A percentile compares a stretch with the other conserved stretches of the same genome.
Conservation (phyloP, 2,113 vertebrate species). For the Hemiprocne comata region DNA sequence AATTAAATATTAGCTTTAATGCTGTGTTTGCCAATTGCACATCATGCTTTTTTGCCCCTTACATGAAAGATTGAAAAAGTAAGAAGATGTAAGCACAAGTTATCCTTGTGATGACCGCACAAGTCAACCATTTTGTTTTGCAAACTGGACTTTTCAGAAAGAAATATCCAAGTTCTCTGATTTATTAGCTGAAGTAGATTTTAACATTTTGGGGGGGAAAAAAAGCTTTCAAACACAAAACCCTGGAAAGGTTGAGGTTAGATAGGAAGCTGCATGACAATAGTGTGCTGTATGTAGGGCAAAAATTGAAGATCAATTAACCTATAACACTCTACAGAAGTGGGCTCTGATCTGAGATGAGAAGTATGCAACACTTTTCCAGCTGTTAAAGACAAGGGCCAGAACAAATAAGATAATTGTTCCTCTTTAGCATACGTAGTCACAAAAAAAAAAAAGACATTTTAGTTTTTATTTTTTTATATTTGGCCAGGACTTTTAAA, state of each 20-base stretch:
- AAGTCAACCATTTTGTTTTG: slow-evolving; percentile 14
- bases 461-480: slow-evolving; percentile 71
- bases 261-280: not conserved
- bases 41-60: not conserved
- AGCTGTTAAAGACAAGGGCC: slow-evolving; percentile 47
- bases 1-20: not conserved
- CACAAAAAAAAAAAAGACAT: slow-evolving; percentile 3
- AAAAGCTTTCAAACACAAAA: slow-evolving; percentile 58
- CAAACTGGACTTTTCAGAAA: slow-evolving; percentile 50
- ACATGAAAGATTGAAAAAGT: not conserved
- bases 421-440: slow-evolving; percentile 44
- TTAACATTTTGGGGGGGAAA: slow-evolving; percentile 18
- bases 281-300: not conserved
- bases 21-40: not conserved
- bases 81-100: not conserved
- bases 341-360: slow-evolving; percentile 47
- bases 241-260: slow-evolving; percentile 33
- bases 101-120: not conserved
- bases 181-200: slow-evolving; percentile 76
- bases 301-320: slow-evolving; percentile 16
- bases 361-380: slow-evolving; percentile 43
- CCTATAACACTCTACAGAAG: slow-evolving; percentile 30
- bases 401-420: slow-evolving; percentile 17
- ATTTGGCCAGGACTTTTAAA: slow-evolving; percentile 73
- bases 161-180: slow-evolving; percentile 59